These are phyloP conservation scores for Pardalotus punctatus DNA, from an alignment of 2,113 vertebrate genomes.

Conservation along the genomic window DNA sequence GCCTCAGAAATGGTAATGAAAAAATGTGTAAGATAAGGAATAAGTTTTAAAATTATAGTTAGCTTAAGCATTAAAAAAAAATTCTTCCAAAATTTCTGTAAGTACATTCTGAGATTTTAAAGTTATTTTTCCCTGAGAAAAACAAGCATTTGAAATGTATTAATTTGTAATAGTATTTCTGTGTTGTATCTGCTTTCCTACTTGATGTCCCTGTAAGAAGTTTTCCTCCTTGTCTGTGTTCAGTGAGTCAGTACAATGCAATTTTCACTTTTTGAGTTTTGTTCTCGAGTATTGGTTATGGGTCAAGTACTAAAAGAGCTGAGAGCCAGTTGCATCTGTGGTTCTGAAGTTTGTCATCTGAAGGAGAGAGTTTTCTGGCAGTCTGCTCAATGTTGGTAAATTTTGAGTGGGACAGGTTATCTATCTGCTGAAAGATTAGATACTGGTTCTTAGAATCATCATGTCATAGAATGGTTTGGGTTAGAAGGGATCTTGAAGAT, in stretches of 20 bases:
- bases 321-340: not conserved
- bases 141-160: not conserved
- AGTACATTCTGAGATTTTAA: not conserved
- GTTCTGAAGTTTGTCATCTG: not conserved
- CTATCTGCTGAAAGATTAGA: not conserved
- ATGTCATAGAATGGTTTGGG: not conserved
- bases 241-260: not conserved
- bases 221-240: not conserved
- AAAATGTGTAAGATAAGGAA: not conserved
- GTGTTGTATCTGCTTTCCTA: not conserved
- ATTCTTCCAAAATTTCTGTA: not conserved
- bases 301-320: not conserved
- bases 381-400: not conserved
- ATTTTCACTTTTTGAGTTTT: not conserved
- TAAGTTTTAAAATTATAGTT: not conserved
- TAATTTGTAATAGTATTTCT: not conserved
- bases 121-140: not conserved
- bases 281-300: not conserved
- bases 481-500: not conserved
- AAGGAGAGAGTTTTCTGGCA: not conserved
- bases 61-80: not conserved
- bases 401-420: not conserved
- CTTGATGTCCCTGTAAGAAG: not conserved
- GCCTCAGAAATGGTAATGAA: not conserved
- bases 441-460: not conserved